Conservation (phyloP, 2,888 invertebrate genomes). For the Drosophila meridiana region DNA sequence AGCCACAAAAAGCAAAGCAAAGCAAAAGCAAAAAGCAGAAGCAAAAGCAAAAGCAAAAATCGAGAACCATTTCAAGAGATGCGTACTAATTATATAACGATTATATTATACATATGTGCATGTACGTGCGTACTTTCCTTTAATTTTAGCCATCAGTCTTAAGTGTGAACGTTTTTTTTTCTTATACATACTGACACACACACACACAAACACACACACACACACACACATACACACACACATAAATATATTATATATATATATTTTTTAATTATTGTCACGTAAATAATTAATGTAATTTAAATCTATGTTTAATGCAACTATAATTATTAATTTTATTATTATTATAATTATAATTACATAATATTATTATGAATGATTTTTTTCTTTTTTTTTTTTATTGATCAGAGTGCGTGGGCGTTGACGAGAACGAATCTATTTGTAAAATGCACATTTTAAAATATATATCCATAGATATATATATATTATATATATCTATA, state of each 20-base stretch:
- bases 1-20: conserved; percentile 43
- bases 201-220: conserved; percentile 28
- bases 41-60: conserved; percentile 25
- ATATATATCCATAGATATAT: not conserved
- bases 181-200: conserved; percentile 26
- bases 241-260: not conserved
- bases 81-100: conserved; percentile 34
- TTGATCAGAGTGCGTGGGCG: conserved; percentile 37
- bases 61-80: conserved; percentile 60
- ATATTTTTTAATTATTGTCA: conserved; percentile 38
- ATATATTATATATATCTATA: conserved; percentile 23
- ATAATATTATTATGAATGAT: conserved; percentile 25
- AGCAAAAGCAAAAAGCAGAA: conserved; percentile 24
- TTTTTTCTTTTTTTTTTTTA: conserved; percentile 36
- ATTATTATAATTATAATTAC: conserved; percentile 21
- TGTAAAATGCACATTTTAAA: conserved; percentile 71
- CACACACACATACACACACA: conserved; percentile 11
- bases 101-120: conserved; percentile 12
- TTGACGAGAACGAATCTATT: conserved; percentile 60
- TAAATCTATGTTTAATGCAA: conserved; percentile 28
- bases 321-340: conserved; percentile 29
- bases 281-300: conserved; percentile 30
- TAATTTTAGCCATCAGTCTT: conserved; percentile 66
- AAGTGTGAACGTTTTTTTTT: conserved; percentile 51
- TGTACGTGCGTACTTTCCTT: conserved; percentile 65